phyloP scores from a whole-genome alignment of 2,797 vertebrate species.

The Rhabdophis nuchalis region DNA sequence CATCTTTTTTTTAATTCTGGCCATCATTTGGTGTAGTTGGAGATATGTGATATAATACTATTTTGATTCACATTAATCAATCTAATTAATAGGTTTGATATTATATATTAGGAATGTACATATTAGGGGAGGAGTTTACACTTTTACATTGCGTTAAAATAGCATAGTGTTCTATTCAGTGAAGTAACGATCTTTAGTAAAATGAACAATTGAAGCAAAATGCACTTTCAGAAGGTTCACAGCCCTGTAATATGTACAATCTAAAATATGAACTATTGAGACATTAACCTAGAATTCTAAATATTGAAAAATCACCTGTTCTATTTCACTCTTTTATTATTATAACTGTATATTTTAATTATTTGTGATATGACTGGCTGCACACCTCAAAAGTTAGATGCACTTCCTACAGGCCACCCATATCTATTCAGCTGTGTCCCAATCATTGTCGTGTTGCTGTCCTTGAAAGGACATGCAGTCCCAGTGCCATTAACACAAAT shows the following conservation, averaged over 20 bases:
- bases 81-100: neutral
- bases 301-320: neutral
- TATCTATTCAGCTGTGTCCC: conserved; percentile 2
- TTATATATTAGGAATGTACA: neutral
- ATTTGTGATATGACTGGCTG: conserved; percentile 5
- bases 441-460: neutral
- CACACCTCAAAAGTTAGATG: neutral
- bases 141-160: neutral
- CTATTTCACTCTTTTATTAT: neutral
- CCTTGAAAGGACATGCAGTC: conserved; percentile 12
- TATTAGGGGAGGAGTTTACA: neutral
- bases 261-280: neutral
- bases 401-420: neutral
- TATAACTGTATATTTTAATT: neutral
- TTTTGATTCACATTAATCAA: neutral
- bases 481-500: neutral
- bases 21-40: neutral
- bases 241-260: neutral
- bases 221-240: neutral
- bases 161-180: neutral
- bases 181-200: neutral
- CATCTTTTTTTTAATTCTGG: neutral
- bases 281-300: neutral
- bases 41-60: neutral
- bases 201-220: neutral